Evolutionary conservation across 1,140 invertebrate genomes (phyloP), one percentile per base, ranked within the genome.

Genomic region (Ips nitidus): DNA sequence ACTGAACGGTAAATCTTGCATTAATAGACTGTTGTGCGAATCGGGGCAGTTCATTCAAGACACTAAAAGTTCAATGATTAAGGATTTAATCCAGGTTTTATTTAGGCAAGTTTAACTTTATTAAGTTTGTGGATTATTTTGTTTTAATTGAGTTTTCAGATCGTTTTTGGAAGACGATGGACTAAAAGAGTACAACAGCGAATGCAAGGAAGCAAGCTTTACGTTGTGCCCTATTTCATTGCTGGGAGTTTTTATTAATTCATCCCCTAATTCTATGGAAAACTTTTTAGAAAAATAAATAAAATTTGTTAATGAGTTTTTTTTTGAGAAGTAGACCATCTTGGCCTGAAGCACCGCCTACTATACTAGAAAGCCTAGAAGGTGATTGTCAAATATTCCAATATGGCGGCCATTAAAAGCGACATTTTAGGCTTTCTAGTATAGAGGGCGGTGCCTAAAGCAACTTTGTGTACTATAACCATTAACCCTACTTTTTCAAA

Each of bases 11-110:
- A 85, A 82, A 38, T 81, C 83, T 37, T 92, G 90, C 78, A 78
- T 91, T 42, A 80, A 90, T 67, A 84, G 86, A 69, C 86, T 86
- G 37, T 85, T 91, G 60, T 91, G 90, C 73, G 90, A 92, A 75
- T 83, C 87, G 4, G 84, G 83, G 70, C 79, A 79, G 55, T 79
- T 86, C 72, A 74, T 89, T 47, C 84, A 83, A 41, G 81, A 84
- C 0, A 83, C 83, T 8, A 87, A 88, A 37, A 78, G 83, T 63
- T 89, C 87, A 36, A 82, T 91, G 59, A 80, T 90, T 8, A 88
- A 89, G 66, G 89, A 91, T 76, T 74, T 90, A 66, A 77, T 91
- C 53, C 83, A 86, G 77, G 82, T 86, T 39, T 77, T 91, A 66
- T 86, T 91, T 69, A 85, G 83, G 88, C 90, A 83, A 82, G 78